A percentile compares a stretch with the other conserved stretches of the same genome.
phyloP scores from a whole-genome alignment of 2,113 vertebrate genomes.

The Psilopsiagon aymara region DNA sequence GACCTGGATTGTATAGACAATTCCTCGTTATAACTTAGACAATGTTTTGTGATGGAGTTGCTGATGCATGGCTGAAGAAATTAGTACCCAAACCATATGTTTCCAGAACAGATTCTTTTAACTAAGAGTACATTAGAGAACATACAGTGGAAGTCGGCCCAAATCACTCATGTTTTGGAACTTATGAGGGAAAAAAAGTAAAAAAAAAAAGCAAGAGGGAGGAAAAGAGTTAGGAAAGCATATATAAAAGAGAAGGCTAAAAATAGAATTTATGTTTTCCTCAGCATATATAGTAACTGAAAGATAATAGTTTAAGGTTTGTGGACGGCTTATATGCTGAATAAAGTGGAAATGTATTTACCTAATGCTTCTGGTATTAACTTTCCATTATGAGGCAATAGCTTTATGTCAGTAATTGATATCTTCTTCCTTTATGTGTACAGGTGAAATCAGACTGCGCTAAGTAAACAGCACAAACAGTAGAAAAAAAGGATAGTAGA shows the following conservation, averaged over 20 bases:
- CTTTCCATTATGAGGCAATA: background rate
- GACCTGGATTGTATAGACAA: rapidly evolving
- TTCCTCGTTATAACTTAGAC: background rate
- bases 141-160: background rate
- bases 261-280: background rate
- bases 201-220: background rate
- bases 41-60: background rate
- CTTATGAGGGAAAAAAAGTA: background rate
- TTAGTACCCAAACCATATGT: background rate
- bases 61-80: background rate
- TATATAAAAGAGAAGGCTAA: background rate
- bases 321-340: background rate
- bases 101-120: background rate
- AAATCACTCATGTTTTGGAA: background rate
- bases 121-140: background rate
- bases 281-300: background rate
- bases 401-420: background rate
- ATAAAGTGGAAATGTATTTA: background rate
- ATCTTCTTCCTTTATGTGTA: background rate
- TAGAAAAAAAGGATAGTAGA: background rate
- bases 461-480: background rate
- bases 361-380: background rate
- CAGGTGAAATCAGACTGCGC: background rate
- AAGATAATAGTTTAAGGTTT: background rate
- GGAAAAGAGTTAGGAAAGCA: background rate